These are phyloP conservation scores for Sarcophaga subvicina DNA, from an alignment of 2,888 invertebrate species.

Conservation along the genomic window DNA sequence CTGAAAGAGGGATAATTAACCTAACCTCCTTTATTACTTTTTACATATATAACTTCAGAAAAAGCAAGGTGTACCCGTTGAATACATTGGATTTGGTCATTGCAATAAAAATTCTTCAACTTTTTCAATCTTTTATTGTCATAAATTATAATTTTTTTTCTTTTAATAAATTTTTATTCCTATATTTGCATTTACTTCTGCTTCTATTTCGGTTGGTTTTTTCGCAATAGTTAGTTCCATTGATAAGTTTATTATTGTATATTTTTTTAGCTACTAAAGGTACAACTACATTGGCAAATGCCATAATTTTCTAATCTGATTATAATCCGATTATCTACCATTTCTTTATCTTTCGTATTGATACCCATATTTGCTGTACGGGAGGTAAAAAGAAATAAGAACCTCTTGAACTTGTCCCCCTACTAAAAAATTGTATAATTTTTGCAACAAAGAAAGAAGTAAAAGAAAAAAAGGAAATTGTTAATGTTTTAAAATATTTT, in stretches of 20 bases:
- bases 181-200: neutral
- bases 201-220: neutral
- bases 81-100: no score
- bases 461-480: neutral
- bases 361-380: conserved; percentile 5
- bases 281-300: neutral
- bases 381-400: neutral
- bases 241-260: conserved; percentile 14
- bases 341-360: conserved; percentile 49
- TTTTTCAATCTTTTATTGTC: no score
- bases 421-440: conserved; percentile 23
- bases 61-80: no score
- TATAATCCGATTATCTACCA: conserved; percentile 55
- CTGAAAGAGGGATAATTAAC: no score
- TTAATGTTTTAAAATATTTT: conserved; percentile 16
- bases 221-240: neutral
- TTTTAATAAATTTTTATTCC: no score
- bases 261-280: neutral
- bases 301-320: conserved; percentile 44
- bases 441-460: neutral
- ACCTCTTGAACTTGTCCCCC: conserved; percentile 29
- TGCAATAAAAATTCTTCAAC: no score
- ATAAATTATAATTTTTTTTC: no score
- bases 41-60: no score
- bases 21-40: no score